Percentiles rank a stretch among this genome's conserved stretches.
Conservation (phyloP, 2,888 invertebrate genomes). For the Macaria liturata region DNA sequence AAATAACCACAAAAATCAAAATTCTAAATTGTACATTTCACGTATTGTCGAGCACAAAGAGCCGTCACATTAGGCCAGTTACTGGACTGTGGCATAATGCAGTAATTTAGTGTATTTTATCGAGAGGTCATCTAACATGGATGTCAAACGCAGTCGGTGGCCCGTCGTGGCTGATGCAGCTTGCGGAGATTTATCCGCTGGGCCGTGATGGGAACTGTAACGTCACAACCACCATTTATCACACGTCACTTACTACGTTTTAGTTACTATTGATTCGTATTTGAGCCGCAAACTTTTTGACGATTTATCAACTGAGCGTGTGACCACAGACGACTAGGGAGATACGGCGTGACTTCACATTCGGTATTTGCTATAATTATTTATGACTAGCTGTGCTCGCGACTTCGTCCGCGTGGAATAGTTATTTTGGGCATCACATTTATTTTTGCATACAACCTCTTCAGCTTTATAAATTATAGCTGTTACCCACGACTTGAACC, state of each 20-base stretch:
- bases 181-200: conserved; percentile 59
- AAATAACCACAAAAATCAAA: background rate
- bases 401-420: too few relatives aligned
- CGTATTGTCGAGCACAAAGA: background rate
- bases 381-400: too few relatives aligned
- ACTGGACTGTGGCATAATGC: conserved; percentile 4
- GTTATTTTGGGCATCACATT: too few relatives aligned
- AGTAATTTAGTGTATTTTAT: conserved; percentile 28
- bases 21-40: background rate
- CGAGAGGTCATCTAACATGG: conserved; percentile 53
- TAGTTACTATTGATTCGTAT: too few relatives aligned
- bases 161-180: conserved; percentile 55
- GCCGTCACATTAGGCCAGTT: conserved; percentile 6
- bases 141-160: conserved; percentile 56
- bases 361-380: too few relatives aligned
- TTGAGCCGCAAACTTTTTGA: too few relatives aligned
- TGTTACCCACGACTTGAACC: too few relatives aligned
- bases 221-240: conserved; percentile 43
- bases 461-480: too few relatives aligned
- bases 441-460: too few relatives aligned
- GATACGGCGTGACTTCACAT: too few relatives aligned
- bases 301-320: too few relatives aligned
- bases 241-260: conserved; percentile 30
- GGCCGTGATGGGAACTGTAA: conserved; percentile 34
- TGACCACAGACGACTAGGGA: too few relatives aligned